Conservation (phyloP, 2,888 invertebrate genomes). For the Microchrysa polita region DNA sequence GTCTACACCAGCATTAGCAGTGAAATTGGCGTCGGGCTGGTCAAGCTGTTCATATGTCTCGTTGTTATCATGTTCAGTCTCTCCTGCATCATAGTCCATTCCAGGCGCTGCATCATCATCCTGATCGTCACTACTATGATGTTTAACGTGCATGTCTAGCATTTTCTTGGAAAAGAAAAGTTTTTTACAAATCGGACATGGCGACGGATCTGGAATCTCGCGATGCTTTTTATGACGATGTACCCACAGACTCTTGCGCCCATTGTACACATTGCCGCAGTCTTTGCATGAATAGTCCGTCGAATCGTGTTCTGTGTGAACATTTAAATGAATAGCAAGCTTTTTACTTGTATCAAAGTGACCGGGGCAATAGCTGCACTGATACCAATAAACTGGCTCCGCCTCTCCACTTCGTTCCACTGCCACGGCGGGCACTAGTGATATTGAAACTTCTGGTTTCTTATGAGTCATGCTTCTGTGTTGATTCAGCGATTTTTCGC, state of each 20-base stretch:
- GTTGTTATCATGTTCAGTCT: not conserved
- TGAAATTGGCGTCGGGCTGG: slow-evolving; percentile 48
- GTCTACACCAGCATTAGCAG: slow-evolving; percentile 42
- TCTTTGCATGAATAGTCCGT: slow-evolving; percentile 65
- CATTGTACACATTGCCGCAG: slow-evolving; percentile 64
- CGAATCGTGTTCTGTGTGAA: slow-evolving; percentile 63
- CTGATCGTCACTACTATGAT: slow-evolving; percentile 36
- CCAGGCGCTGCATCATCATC: not conserved
- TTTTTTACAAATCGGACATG: slow-evolving; percentile 63
- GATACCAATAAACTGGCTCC: slow-evolving; percentile 60
- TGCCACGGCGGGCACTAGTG: not conserved
- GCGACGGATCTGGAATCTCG: slow-evolving; percentile 62
- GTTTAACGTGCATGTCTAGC: slow-evolving; percentile 60
- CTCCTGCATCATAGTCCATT: not conserved
- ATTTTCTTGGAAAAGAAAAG: slow-evolving; percentile 63
- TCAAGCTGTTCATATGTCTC: slow-evolving; percentile 11
- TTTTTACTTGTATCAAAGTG: slow-evolving; percentile 64
- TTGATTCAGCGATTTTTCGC: slow-evolving; percentile 59
- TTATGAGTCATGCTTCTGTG: slow-evolving; percentile 61
- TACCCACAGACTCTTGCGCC: slow-evolving; percentile 64
- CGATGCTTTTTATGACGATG: slow-evolving; percentile 65
- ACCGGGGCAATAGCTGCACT: slow-evolving; percentile 64
- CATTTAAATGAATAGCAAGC: slow-evolving; percentile 64
- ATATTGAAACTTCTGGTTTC: not conserved
- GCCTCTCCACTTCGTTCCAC: slow-evolving; percentile 38